Evolutionary conservation across 2,888 invertebrate species (phyloP).

Genomic region (Mythimna loreyi): DNA sequence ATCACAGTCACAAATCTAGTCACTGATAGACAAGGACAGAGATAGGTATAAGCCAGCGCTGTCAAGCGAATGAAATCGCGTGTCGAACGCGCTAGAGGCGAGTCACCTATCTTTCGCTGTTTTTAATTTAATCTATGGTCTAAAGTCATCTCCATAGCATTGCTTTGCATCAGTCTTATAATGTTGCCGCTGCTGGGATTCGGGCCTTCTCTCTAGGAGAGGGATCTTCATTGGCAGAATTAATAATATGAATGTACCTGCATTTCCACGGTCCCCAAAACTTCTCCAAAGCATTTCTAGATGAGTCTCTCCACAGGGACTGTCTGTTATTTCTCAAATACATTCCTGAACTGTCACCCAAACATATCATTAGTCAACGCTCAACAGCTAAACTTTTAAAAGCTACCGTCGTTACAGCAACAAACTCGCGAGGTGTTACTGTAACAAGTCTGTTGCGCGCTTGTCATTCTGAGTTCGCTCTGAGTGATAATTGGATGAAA

Average conservation of each 20-base stretch:
- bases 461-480: constrained; percentile 45
- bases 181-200: too few species aligned
- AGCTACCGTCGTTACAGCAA: constrained; percentile 26
- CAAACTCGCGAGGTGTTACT: constrained; percentile 21
- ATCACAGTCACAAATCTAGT: too few species aligned
- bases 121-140: too few species aligned
- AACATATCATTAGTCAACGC: background rate
- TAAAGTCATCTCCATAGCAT: too few species aligned
- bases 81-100: too few species aligned
- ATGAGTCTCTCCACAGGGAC: background rate
- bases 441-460: constrained; percentile 27
- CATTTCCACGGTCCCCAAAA: background rate
- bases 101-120: too few species aligned
- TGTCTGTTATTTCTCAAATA: background rate
- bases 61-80: too few species aligned
- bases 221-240: background rate
- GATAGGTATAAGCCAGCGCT: too few species aligned
- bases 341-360: background rate
- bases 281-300: background rate
- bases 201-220: too few species aligned
- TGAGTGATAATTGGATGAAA: constrained; percentile 61
- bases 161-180: too few species aligned
- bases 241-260: background rate
- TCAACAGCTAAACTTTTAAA: background rate
- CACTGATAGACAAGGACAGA: too few species aligned